phyloP scores from a whole-genome alignment of 2,113 vertebrate genomes.

The Urocolius indicus region DNA sequence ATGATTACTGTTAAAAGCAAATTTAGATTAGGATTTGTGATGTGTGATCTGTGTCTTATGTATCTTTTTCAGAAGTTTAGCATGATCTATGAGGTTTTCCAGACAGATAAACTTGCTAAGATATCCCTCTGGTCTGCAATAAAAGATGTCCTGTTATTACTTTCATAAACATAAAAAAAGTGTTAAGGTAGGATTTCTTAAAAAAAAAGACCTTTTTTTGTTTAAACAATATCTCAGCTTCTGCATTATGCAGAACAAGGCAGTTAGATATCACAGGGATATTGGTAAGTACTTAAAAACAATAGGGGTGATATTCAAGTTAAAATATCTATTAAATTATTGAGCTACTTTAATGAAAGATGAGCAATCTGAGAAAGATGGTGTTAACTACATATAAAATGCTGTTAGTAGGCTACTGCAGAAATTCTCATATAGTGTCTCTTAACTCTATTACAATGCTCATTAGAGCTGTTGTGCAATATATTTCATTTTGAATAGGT shows the following conservation, averaged over 20 bases:
- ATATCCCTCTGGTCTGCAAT: background rate
- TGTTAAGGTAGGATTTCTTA: background rate
- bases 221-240: background rate
- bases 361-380: background rate
- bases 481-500: background rate
- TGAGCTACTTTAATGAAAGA: background rate
- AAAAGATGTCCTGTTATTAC: background rate
- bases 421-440: background rate
- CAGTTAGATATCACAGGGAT: background rate
- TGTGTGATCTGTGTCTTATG: background rate
- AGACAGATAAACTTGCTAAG: background rate
- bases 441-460: background rate
- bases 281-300: background rate
- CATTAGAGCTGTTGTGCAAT: background rate
- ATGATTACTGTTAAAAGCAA: conserved; percentile 5
- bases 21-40: conserved; percentile 47
- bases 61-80: background rate
- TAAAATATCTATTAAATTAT: background rate
- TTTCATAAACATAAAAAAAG: background rate
- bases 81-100: background rate
- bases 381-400: background rate
- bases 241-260: background rate
- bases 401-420: background rate
- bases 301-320: background rate
- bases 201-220: background rate